These are phyloP conservation scores for Uria lomvia DNA, from an alignment of 2,113 vertebrate species.

Conservation along the genomic window DNA sequence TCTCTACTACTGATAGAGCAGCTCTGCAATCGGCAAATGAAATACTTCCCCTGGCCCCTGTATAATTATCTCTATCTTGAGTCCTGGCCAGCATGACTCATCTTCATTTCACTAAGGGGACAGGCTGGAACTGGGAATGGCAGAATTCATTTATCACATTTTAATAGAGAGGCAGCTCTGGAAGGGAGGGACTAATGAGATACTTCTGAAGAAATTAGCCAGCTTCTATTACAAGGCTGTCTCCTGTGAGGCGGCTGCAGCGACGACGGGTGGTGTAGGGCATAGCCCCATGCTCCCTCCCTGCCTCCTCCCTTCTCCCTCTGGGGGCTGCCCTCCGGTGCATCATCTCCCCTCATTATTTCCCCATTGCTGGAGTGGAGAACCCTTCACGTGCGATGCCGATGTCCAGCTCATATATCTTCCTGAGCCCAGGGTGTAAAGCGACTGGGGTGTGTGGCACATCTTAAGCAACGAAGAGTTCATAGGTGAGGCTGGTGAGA, in stretches of 20 bases:
- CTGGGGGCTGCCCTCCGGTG: not conserved
- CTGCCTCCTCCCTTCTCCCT: not conserved
- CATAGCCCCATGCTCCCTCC: not conserved
- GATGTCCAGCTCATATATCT: not conserved
- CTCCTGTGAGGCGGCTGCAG: slow-evolving; percentile 2
- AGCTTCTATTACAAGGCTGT: slow-evolving; percentile 73
- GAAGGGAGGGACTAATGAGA: slow-evolving; percentile 79
- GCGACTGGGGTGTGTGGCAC: not conserved
- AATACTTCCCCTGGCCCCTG: not conserved
- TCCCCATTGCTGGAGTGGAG: not conserved
- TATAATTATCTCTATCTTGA: slow-evolving; percentile 67
- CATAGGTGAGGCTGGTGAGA: not conserved
- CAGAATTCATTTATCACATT: slow-evolving; percentile 82
- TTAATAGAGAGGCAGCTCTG: slow-evolving; percentile 80
- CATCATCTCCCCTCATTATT: not conserved
- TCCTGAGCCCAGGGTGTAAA: not conserved
- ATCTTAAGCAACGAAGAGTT: not conserved
- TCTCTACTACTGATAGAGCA: not conserved
- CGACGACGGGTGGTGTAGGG: slow-evolving; percentile 6
- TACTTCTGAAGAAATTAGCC: slow-evolving; percentile 82
- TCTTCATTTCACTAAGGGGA: slow-evolving; percentile 71
- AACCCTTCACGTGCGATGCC: not conserved
- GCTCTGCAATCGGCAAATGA: not conserved
- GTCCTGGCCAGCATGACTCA: slow-evolving; percentile 48
- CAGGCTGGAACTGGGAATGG: slow-evolving; percentile 66